Evolutionary conservation across 2,113 vertebrate genomes (phyloP).

Genomic region (Otis tarda): DNA sequence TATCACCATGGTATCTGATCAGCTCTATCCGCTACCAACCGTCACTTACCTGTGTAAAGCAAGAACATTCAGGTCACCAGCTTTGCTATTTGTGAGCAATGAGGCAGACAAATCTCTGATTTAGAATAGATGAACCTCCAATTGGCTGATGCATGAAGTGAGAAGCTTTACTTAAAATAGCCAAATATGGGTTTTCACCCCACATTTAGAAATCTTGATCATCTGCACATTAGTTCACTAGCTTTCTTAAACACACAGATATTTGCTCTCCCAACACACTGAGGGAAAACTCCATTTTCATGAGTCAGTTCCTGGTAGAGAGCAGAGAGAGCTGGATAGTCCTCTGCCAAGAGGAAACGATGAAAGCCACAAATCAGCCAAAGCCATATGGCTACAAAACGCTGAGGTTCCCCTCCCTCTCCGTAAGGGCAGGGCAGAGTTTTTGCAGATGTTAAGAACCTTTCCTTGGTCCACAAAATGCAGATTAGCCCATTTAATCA

Average conservation of each 20-base stretch:
- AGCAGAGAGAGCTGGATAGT: not conserved
- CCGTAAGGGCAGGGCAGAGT: not conserved
- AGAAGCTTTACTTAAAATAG: not conserved
- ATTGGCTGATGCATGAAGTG: not conserved
- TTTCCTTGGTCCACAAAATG: not conserved
- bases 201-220: not conserved
- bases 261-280: fast-evolving
- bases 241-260: not conserved
- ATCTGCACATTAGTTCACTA: not conserved
- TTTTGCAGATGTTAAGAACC: not conserved
- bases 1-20: not conserved
- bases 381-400: not conserved
- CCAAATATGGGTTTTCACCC: not conserved
- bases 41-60: not conserved
- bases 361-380: not conserved
- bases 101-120: not conserved
- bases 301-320: not conserved
- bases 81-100: not conserved
- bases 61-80: not conserved
- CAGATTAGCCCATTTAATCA: not conserved
- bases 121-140: not conserved
- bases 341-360: not conserved
- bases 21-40: not conserved
- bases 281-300: constrained; percentile 14
- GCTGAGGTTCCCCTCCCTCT: not conserved